These are phyloP conservation scores for Ariopsis seemanni DNA, from an alignment of 2,113 vertebrate genomes.

Conservation along the genomic window DNA sequence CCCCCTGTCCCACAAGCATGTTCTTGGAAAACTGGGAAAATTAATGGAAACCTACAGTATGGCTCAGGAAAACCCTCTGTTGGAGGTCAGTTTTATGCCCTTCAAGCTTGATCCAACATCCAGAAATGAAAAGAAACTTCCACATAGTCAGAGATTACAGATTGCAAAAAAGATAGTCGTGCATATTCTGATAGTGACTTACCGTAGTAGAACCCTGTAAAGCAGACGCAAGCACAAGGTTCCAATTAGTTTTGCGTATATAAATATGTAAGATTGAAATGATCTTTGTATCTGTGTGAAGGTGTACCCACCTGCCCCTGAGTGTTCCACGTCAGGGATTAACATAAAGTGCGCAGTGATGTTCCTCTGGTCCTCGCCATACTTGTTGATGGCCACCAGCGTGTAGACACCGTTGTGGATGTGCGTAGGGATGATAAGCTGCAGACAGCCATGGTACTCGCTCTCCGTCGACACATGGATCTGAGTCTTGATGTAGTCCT, in stretches of 20 bases:
- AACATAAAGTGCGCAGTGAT: constrained; percentile 89
- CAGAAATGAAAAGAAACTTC: background rate
- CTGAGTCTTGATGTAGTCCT: constrained; percentile 86
- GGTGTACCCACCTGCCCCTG: constrained; percentile 51
- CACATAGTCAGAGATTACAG: background rate
- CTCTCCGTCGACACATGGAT: constrained; percentile 86
- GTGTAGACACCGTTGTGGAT: constrained; percentile 94
- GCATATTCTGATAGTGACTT: constrained; percentile 50
- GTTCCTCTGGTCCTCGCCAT: constrained; percentile 83
- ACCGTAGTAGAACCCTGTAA: constrained; percentile 63
- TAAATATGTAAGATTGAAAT: background rate
- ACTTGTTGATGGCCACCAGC: constrained; percentile 86
- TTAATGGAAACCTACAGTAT: background rate
- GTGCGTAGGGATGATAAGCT: constrained; percentile 92
- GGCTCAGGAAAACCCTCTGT: background rate
- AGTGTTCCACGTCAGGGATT: constrained; percentile 78
- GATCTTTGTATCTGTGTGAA: background rate
- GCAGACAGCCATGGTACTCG: constrained; percentile 94
- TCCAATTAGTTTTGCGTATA: background rate
- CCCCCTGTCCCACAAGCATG: background rate
- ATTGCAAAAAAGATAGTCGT: background rate
- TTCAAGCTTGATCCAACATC: background rate
- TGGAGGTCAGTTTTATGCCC: background rate
- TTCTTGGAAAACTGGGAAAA: background rate
- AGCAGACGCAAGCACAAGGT: constrained; percentile 38